Base-by-base conservation (phyloP, 2,797 vertebrate species). In the Pseudocheirus occidentalis region DNA sequence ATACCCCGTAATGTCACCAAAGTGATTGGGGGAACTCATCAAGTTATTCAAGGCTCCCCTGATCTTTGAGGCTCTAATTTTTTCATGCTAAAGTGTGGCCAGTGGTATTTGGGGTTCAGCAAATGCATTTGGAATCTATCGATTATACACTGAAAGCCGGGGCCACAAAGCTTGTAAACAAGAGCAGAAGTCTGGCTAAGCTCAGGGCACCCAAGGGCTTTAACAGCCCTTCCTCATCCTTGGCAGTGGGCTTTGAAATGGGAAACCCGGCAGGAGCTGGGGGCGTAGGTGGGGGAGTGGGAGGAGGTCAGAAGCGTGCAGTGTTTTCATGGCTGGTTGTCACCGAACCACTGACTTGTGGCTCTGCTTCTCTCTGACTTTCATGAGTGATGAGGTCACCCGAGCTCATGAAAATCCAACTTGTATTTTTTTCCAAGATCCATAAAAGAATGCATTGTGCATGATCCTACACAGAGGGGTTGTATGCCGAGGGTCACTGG, bases 351-450 rank as follows among this genome's bases (percentile, higher is more conserved):
- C 16, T 29, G 40, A 9, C 28, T 50, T 92, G 16, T 46, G 21
- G 55, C 96, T 91, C 56, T 24, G 40, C 92, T 95, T 96, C 91
- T 91, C 94, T 94, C 95, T 52, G 96, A 95, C 94, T 97, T 97
- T 92, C 95, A 53, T 94, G 95, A 97, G 52, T 91, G 96, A 96
- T 96, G 97, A 97, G 97, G 95, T 98, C 97, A 97, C 92, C 90
- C 90, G 4, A 62, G 92, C 31, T 40, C 95, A 95, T 94, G 93
- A 96, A 97, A 97, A 97, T 59, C 95, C 93, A 97, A 97, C 96
- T 97, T 92, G 54, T 97, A 66, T 96, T 96, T 97, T 96, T 81
- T 81, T 96, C 93, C 96, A 92, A 93, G 87, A 55, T 93, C 91
- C 29, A 93, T 97, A 66, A 97, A 97, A 95, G 94, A 87, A 91